These are phyloP conservation scores for Heliconius hewitsoni DNA, from an alignment of 1,140 invertebrate genomes.

Conservation along the genomic window DNA sequence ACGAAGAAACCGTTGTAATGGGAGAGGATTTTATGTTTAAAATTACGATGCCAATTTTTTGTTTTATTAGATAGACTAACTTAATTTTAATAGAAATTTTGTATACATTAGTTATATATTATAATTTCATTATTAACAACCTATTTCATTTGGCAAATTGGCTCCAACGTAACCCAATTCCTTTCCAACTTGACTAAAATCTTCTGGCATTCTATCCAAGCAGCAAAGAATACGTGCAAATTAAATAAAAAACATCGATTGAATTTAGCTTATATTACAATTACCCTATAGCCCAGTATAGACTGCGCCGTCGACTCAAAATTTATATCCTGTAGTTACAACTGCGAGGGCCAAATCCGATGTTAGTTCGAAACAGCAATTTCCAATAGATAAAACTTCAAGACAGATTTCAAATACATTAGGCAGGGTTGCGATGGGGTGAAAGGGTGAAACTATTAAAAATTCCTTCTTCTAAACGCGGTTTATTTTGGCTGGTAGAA, in stretches of 20 bases:
- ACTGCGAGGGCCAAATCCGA: constrained; percentile 58
- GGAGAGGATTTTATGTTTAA: not conserved
- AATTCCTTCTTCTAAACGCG: constrained; percentile 63
- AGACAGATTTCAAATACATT: constrained; percentile 80
- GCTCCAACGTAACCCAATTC: no score
- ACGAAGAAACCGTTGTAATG: not conserved
- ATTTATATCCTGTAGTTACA: constrained; percentile 78
- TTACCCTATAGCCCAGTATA: constrained; percentile 13
- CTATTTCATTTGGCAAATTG: no score
- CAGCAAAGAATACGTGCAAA: no score
- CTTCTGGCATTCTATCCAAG: no score
- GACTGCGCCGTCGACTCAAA: constrained; percentile 55
- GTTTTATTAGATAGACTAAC: not conserved
- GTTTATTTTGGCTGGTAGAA: constrained; percentile 49
- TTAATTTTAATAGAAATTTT: not conserved
- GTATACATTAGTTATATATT: no score
- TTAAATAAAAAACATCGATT: not conserved
- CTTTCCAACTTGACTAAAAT: no score
- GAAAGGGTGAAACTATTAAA: constrained; percentile 77
- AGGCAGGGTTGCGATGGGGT: constrained; percentile 49
- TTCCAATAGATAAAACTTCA: constrained; percentile 76
- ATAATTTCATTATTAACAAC: no score
- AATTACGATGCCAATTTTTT: not conserved
- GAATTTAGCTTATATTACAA: not conserved
- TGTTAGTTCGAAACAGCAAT: constrained; percentile 77